These are phyloP conservation scores for Rhopalosiphum nymphaeae DNA, from an alignment of 2,888 invertebrate genomes.

Conservation along the genomic window DNA sequence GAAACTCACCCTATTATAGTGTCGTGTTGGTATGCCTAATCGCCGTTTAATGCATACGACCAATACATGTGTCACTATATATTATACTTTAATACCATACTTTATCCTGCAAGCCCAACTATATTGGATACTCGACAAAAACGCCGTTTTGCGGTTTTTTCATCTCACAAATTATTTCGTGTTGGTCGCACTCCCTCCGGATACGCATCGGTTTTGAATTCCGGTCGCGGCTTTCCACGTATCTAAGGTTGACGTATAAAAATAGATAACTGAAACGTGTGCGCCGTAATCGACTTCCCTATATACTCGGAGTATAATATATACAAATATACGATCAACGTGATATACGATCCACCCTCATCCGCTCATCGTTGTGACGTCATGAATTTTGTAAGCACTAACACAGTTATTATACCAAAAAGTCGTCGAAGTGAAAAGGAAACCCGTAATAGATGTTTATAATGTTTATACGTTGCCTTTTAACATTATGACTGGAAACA, in stretches of 20 bases:
- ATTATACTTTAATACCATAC: background rate
- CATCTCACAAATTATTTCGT: conserved; percentile 40
- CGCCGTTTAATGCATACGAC: background rate
- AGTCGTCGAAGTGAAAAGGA: conserved; percentile 31
- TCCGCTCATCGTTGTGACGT: conserved; percentile 14
- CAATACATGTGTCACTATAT: background rate
- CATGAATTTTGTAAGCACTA: background rate
- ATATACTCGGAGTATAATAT: background rate
- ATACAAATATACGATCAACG: background rate
- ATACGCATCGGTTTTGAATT: conserved; percentile 46
- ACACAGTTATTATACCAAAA: background rate
- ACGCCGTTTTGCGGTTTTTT: conserved; percentile 31
- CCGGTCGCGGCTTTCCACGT: conserved; percentile 11
- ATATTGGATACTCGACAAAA: background rate
- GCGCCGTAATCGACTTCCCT: conserved; percentile 44
- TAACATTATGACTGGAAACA: background rate
- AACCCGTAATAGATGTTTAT: conserved; percentile 3
- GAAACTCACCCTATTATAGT: background rate
- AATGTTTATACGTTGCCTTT: background rate
- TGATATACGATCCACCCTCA: conserved; percentile 56
- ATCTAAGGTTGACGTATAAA: background rate
- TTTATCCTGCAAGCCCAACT: background rate
- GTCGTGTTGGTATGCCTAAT: background rate
- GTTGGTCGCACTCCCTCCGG: conserved; percentile 55
- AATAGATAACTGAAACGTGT: conserved; percentile 11